Base-by-base conservation (phyloP, 1,140 invertebrate species). In the Neodiprion fabricii region DNA sequence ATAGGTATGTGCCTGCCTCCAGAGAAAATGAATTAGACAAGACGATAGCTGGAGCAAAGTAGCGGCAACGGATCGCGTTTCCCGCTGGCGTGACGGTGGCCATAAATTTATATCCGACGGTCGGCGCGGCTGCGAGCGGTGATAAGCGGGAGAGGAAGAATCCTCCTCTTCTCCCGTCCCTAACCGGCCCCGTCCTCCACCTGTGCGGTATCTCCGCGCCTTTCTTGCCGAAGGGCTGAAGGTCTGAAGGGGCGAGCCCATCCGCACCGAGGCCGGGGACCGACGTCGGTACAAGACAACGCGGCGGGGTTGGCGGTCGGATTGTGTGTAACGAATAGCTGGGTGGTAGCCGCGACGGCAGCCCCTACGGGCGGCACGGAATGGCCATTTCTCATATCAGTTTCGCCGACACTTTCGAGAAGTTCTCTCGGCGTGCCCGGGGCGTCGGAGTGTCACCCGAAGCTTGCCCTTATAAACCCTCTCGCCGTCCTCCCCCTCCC, bases 31-130 rank as follows among this genome's bases (percentile, higher is more conserved):
- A 40, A 40, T 40, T 40, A 40, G 28, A 40, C 28, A 40, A 40
- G 28, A 5, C 28, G 28, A 40, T 40, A 40, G 28, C 28, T 40
- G 28, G 28, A 40, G 11, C n/a, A 17, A 61, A 72, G 48, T 67
- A 23, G 71, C 71, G 69, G 48, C 14, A 49, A 48, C 40, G 21
- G 9, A 11, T 12, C 40, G 9, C 17, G 28, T 1, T 12, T 77
- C 78, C 79, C 81, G 79, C 77, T 73, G 79, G 28, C 80, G 80
- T 86, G 83, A 86, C 83, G 81, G 81, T 78, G 81, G 79, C 78
- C 81, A 84, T 89, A 87, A 88, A 89, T 88, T 84, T 88, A 82
- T 85, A 88, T 87, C 85, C 86, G 87, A 85, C 83, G 86, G 85
- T 87, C 82, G 84, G 82, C 82, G 81, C 79, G 81, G 79, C 85